Evolutionary conservation across 64 coral and sea anemone species (phyloP).

Genomic region (Trachythela sp.): DNA sequence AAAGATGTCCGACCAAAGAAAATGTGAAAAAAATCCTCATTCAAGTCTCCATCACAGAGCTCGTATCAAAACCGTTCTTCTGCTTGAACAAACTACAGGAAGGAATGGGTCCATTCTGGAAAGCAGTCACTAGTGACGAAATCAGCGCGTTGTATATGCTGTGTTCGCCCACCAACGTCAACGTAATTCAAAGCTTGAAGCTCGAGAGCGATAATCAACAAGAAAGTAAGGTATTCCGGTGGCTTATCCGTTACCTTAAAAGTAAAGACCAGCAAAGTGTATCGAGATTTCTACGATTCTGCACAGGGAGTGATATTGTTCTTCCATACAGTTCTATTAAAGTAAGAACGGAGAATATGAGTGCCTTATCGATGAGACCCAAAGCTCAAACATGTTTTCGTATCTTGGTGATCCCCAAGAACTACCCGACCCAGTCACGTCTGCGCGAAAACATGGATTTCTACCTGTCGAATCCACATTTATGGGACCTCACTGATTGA

Average conservation of each 20-base stretch:
- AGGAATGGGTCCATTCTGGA: conserved; percentile 52
- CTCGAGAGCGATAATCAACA: conserved; percentile 21
- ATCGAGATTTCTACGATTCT: conserved; percentile 42
- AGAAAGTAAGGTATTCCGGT: conserved; percentile 33
- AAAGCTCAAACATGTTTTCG: conserved; percentile 38
- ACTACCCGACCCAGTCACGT: not conserved
- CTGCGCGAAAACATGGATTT: conserved; percentile 30
- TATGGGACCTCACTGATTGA: conserved; percentile 35
- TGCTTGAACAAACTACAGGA: not conserved
- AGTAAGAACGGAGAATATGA: conserved; percentile 21
- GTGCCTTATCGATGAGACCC: not conserved
- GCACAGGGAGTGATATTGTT: conserved; percentile 41
- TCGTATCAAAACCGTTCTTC: conserved; percentile 40
- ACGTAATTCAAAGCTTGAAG: conserved; percentile 10
- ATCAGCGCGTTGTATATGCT: conserved; percentile 43
- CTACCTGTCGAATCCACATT: not conserved
- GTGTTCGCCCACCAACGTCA: conserved; percentile 26
- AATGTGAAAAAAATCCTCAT: conserved; percentile 24
- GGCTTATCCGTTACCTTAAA: conserved; percentile 53
- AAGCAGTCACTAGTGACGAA: conserved; percentile 15
- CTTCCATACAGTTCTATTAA: not conserved
- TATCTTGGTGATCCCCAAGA: conserved; percentile 16
- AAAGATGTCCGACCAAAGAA: conserved; percentile 26
- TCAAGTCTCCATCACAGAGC: conserved; percentile 13
- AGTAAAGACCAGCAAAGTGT: conserved; percentile 10